Evolutionary conservation across 1,140 invertebrate genomes (phyloP).

Genomic region (Ceratitis capitata): DNA sequence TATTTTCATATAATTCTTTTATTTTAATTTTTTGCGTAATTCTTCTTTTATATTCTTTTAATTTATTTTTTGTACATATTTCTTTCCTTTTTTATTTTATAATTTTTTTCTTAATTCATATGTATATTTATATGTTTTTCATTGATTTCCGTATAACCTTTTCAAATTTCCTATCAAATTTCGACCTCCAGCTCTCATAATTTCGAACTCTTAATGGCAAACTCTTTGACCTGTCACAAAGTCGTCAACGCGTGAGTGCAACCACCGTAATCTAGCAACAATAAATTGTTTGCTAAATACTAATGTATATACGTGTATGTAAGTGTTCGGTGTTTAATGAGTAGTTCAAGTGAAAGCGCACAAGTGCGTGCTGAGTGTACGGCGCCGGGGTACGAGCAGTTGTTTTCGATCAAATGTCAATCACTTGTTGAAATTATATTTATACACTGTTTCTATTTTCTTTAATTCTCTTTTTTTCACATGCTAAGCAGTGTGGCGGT

Average conservation of each 20-base stretch:
- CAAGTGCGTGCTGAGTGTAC: background rate
- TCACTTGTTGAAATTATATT: background rate
- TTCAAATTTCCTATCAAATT: background rate
- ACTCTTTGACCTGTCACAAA: background rate
- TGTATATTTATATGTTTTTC: too few relatives aligned
- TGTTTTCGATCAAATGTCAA: conserved; percentile 27
- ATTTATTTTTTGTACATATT: too few relatives aligned
- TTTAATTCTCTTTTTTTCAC: background rate
- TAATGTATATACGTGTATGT: too few relatives aligned
- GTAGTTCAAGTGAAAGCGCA: background rate
- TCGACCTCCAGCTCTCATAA: background rate
- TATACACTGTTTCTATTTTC: background rate
- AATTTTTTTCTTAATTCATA: too few relatives aligned
- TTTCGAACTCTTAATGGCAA: background rate
- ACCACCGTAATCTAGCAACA: background rate
- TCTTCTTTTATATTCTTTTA: too few relatives aligned
- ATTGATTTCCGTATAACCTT: too few relatives aligned
- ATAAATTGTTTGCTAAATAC: too few relatives aligned
- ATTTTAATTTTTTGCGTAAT: too few relatives aligned
- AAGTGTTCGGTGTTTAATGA: background rate
- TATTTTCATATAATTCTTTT: too few relatives aligned
- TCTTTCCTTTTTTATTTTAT: too few relatives aligned
- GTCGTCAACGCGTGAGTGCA: background rate
- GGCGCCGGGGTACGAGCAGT: background rate
- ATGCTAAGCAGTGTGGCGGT: background rate